Base-by-base conservation (phyloP, 1,140 invertebrate species). In the Orussus abietinus region DNA sequence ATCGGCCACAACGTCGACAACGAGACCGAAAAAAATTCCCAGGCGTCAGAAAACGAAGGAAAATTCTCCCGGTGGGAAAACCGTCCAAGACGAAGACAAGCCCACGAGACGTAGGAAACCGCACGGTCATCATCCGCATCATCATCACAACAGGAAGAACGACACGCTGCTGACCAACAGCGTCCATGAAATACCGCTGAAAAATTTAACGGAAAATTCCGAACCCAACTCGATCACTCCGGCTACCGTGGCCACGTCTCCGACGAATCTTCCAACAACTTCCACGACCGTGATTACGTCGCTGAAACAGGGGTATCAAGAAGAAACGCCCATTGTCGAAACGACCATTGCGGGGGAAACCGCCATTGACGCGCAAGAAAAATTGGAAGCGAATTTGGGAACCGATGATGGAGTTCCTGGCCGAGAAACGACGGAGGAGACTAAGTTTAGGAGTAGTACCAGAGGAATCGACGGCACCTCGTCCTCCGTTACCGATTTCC, bases 91-190 rank as follows among this genome's bases (percentile, higher is more conserved):
- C 0, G 55, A 61, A 0, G 56, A 63, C 1, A 64, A 45, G 14
- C 38, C 31, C 39, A 1, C 49, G 12, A 59, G 42, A 3, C 49
- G 55, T 3, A 55, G 46, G 6, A 71, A 71, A 25, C 40, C n/a
- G n/a, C n/a, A n/a, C n/a, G n/a, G n/a, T n/a, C n/a, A n/a, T n/a
- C n/a, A n/a, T n/a, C n/a, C n/a, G n/a, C n/a, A 54, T 20, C 59
- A 68, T 39, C 53, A 59, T 35, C 35, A 55, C 28, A 55, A 55
- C 25, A 48, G 38, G 11, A 65, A 38, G 9, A 72, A 70, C 29
- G 63, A 39, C 15, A 72, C 69, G 3, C 15, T 70, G 1, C 35
- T 69, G 4, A 71, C 63, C 1, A 72, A 74, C 21, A 72, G 62
- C 15, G 61, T 71, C 6, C 62, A 69, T 3, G 55, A 69, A 21